Conservation (phyloP, 92 coral and sea anemone genomes). For the Zoanthus sociatus region DNA sequence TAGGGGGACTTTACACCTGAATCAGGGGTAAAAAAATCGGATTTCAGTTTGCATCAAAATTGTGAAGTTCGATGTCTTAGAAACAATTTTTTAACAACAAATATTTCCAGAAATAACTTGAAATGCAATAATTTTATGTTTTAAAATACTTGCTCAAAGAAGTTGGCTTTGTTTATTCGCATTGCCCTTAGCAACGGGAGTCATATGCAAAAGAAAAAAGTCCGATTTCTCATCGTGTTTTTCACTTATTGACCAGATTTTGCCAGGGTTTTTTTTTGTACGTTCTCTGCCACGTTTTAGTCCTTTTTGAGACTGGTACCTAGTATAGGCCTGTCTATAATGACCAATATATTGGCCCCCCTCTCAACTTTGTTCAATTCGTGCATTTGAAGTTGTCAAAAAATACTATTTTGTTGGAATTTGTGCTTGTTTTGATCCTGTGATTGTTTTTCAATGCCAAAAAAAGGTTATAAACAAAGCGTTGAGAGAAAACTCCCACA, state of each 20-base stretch:
- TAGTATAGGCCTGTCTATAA: slow-evolving; percentile 16
- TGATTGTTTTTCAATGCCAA: neutral
- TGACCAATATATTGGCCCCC: slow-evolving; percentile 11
- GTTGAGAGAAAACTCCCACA: neutral
- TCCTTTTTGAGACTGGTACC: slow-evolving; percentile 22
- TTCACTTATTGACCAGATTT: slow-evolving; percentile 2
- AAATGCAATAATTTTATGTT: neutral
- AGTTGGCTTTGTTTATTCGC: neutral
- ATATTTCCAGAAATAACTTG: slow-evolving; percentile 4
- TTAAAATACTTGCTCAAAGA: neutral
- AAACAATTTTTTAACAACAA: slow-evolving; percentile 8
- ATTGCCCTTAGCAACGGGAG: slow-evolving; percentile 31
- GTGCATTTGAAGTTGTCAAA: neutral
- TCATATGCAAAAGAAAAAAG: slow-evolving; percentile 10
- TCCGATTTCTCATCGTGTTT: neutral
- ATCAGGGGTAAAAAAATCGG: neutral
- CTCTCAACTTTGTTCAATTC: neutral
- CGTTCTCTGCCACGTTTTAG: neutral
- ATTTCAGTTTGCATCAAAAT: slow-evolving; percentile 5
- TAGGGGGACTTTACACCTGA: slow-evolving; percentile 9
- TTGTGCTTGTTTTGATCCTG: neutral
- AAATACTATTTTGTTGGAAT: neutral
- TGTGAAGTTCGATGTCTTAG: slow-evolving; percentile 21
- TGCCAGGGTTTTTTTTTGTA: slow-evolving; percentile 4
- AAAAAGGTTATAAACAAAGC: neutral